Evolutionary conservation across 2,113 vertebrate genomes (phyloP).

Genomic region (Xiphorhynchus elegans): DNA sequence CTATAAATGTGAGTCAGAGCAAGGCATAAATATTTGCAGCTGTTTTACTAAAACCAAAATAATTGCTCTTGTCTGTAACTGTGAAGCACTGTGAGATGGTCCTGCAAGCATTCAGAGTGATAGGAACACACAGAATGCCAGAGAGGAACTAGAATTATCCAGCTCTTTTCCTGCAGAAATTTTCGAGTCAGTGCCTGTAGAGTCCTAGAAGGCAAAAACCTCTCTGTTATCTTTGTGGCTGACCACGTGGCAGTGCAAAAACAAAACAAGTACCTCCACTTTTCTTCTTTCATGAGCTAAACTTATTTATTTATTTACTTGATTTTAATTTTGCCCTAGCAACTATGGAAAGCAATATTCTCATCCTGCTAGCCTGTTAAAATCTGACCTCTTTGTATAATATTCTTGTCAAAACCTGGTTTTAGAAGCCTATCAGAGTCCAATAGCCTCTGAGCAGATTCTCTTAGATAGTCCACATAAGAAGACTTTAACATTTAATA

Average conservation of each 20-base stretch:
- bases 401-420: neutral
- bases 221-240: neutral
- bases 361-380: neutral
- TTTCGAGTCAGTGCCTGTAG: neutral
- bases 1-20: neutral
- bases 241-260: neutral
- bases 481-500: neutral
- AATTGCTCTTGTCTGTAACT: neutral
- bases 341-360: neutral
- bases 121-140: neutral
- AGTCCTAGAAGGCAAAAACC: neutral
- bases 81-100: neutral
- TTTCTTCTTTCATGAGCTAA: neutral
- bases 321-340: neutral
- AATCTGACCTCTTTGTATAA: neutral
- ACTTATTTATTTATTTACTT: neutral
- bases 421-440: neutral
- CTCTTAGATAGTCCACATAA: neutral
- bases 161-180: neutral
- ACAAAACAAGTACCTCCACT: fast-evolving
- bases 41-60: neutral
- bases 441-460: neutral
- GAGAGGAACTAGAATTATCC: neutral
- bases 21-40: neutral
- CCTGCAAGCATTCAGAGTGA: neutral